phyloP scores from a whole-genome alignment of 2,888 invertebrate genomes.

The Meiosimyza decipiens region DNA sequence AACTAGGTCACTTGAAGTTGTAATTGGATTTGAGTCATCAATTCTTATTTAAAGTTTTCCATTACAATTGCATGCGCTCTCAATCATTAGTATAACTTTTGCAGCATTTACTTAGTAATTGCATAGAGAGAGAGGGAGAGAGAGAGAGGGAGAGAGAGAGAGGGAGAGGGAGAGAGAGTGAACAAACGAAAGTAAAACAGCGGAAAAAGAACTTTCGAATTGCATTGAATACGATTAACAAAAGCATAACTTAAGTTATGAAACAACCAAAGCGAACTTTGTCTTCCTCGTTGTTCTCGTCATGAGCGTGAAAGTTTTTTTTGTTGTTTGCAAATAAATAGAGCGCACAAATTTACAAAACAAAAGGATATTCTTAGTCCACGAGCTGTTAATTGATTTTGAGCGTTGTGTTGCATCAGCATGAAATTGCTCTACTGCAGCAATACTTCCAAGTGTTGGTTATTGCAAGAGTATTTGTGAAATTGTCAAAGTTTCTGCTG shows the following conservation, averaged over 20 bases:
- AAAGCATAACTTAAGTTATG: background rate
- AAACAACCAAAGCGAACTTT: constrained; percentile 6
- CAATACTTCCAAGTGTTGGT: no score
- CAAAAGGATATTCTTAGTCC: background rate
- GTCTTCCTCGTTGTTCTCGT: background rate
- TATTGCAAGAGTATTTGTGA: no score
- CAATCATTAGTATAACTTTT: background rate
- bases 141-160: background rate
- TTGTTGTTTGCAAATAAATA: background rate
- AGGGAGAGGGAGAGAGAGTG: background rate
- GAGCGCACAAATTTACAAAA: background rate
- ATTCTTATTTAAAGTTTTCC: background rate
- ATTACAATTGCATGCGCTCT: no score
- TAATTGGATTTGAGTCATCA: background rate
- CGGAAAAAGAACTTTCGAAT: background rate
- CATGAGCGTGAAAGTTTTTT: no score
- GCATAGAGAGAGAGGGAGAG: background rate
- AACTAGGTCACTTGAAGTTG: background rate
- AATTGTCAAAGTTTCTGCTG: no score
- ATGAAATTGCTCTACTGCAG: no score
- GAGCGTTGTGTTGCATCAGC: no score
- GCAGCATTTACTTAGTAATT: no score
- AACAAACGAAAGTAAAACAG: background rate
- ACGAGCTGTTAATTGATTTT: background rate
- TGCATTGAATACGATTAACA: background rate